These are phyloP conservation scores for Rotaria socialis DNA, from an alignment of 2,888 invertebrate genomes.

Conservation along the genomic window DNA sequence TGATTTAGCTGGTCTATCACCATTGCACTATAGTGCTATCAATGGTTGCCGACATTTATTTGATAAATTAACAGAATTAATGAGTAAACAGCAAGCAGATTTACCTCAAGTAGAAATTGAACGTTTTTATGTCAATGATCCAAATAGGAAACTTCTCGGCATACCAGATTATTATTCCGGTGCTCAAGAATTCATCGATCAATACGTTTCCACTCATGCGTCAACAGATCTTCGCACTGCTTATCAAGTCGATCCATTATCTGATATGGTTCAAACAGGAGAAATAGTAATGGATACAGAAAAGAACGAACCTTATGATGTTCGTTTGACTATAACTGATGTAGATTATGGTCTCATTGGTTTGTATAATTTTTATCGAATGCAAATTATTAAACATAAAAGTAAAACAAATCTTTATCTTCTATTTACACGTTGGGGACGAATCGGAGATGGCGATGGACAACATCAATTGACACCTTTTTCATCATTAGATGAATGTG, in stretches of 20 bases:
- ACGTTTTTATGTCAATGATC: conserved; percentile 34
- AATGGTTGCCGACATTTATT: conserved; percentile 24
- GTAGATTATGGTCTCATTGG: conserved; percentile 56
- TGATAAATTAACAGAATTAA: conserved; percentile 17
- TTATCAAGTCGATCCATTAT: conserved; percentile 39
- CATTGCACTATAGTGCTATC: conserved; percentile 1
- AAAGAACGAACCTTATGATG: conserved; percentile 51
- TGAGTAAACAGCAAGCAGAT: background rate
- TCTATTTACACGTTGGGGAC: conserved; percentile 60
- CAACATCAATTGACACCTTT: conserved; percentile 58
- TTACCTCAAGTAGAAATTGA: background rate
- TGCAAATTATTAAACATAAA: conserved; percentile 56
- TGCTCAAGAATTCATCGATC: conserved; percentile 1
- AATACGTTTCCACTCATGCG: background rate
- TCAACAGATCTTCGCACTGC: background rate
- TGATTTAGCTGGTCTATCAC: conserved; percentile 24
- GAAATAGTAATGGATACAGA: conserved; percentile 29
- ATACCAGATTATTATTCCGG: background rate
- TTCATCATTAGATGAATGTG: conserved; percentile 52
- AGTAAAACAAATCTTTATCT: conserved; percentile 54
- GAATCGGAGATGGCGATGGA: conserved; percentile 55
- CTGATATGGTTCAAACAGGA: conserved; percentile 37
- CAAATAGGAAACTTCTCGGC: background rate
- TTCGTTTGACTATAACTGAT: conserved; percentile 59
- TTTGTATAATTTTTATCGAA: conserved; percentile 60